phyloP scores from a whole-genome alignment of 2,888 invertebrate genomes.

The Eupithecia pulchellata region DNA sequence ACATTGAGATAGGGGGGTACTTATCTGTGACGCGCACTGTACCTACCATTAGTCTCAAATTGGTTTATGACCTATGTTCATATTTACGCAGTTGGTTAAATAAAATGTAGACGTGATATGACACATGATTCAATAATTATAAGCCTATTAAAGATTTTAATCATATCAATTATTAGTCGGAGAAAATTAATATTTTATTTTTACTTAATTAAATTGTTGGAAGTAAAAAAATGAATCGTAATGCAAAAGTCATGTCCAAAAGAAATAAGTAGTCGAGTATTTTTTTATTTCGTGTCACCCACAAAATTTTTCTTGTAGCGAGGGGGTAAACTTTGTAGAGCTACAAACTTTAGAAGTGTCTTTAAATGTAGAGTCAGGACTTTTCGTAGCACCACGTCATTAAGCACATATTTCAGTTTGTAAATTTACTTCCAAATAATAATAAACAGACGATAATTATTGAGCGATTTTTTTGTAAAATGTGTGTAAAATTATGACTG shows the following conservation, averaged over 20 bases:
- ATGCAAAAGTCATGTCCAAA: conserved; percentile 80
- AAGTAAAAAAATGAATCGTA: conserved; percentile 57
- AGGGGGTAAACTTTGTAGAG: conserved; percentile 56
- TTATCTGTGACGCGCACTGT: too few relatives aligned
- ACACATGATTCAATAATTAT: conserved; percentile 26
- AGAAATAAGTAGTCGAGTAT: conserved; percentile 57
- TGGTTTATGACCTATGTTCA: too few relatives aligned
- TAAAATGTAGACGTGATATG: conserved; percentile 17
- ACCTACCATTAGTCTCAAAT: too few relatives aligned
- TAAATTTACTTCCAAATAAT: neutral
- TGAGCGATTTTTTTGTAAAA: too few relatives aligned
- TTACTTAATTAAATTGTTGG: conserved; percentile 47
- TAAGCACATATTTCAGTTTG: neutral
- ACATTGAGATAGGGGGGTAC: too few relatives aligned
- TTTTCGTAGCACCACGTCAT: neutral
- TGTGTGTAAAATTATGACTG: neutral
- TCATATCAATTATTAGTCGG: neutral
- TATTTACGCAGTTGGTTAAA: neutral
- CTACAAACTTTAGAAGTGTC: conserved; percentile 50
- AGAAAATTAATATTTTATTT: conserved; percentile 31
- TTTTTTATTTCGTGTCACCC: conserved; percentile 76
- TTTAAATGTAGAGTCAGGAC: neutral
- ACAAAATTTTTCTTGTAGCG: conserved; percentile 74
- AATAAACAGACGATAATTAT: too few relatives aligned
- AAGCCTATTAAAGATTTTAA: conserved; percentile 19